phyloP scores from a whole-genome alignment of 2,113 vertebrate species.

The Leucosticte australis region DNA sequence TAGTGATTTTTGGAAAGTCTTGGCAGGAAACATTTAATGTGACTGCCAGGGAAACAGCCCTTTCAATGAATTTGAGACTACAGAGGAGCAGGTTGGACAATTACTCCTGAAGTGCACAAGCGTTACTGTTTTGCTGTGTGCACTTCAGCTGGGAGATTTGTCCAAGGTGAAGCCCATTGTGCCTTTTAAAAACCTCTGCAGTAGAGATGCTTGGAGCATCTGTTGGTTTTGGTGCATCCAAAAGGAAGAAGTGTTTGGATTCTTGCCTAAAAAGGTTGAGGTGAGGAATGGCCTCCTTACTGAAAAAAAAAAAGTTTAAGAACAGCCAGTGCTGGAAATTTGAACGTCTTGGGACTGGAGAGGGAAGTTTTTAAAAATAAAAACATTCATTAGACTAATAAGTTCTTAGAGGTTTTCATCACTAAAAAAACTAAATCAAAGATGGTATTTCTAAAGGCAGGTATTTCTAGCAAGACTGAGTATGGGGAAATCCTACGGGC shows the following conservation, averaged over 20 bases:
- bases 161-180: not conserved
- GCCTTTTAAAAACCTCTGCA: not conserved
- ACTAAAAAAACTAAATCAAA: not conserved
- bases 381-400: rapidly evolving
- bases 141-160: not conserved
- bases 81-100: not conserved
- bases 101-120: not conserved
- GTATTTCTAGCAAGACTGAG: not conserved
- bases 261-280: not conserved
- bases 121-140: not conserved
- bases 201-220: rapidly evolving
- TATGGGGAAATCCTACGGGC: not conserved
- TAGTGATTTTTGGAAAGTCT: not conserved
- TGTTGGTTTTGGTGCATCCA: not conserved
- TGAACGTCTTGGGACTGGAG: not conserved
- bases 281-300: not conserved
- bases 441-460: not conserved
- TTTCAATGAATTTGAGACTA: not conserved
- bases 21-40: not conserved
- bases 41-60: not conserved
- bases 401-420: not conserved
- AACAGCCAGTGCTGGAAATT: not conserved
- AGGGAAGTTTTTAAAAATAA: not conserved
- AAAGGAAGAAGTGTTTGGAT: not conserved
- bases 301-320: not conserved